phyloP scores from a whole-genome alignment of 2,888 invertebrate species.

The Synanthedon tipuliformis region DNA sequence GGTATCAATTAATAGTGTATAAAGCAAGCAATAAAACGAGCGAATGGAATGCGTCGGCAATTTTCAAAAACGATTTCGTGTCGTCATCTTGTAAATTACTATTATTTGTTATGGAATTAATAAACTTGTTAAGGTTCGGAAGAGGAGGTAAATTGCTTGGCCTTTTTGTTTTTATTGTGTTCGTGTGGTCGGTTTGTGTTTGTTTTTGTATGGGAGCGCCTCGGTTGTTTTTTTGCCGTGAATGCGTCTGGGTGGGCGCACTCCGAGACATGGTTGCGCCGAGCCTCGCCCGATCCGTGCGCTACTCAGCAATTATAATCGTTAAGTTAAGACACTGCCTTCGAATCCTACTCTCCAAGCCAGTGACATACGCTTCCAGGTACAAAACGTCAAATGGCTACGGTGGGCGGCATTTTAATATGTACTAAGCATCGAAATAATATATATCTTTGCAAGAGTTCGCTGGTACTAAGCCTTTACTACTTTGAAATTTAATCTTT shows the following conservation, averaged over 20 bases:
- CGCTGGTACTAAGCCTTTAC: too few species aligned
- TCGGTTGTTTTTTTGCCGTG: constrained; percentile 40
- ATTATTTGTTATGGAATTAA: constrained; percentile 68
- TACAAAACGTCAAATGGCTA: too few species aligned
- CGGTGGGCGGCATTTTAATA: too few species aligned
- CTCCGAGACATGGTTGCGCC: constrained; percentile 61
- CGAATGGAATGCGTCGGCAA: constrained; percentile 54
- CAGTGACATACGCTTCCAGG: too few species aligned
- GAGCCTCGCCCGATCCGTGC: constrained; percentile 14
- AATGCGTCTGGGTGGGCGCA: constrained; percentile 60
- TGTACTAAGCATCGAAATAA: too few species aligned
- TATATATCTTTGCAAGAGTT: too few species aligned
- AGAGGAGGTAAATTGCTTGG: constrained; percentile 59
- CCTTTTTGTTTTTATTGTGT: constrained; percentile 62
- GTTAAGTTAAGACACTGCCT: constrained; percentile 12
- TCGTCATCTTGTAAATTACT: constrained; percentile 64
- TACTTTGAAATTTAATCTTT: too few species aligned
- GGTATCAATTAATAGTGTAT: neutral
- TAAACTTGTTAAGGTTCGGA: constrained; percentile 68
- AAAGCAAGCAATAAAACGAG: constrained; percentile 42
- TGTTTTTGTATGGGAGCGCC: constrained; percentile 57
- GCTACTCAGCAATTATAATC: constrained; percentile 42
- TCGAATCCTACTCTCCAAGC: too few species aligned
- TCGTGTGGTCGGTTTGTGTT: constrained; percentile 58
- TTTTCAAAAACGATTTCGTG: constrained; percentile 55